Base-by-base conservation (phyloP, 2,113 vertebrate species). In the Microcebus ravelobensis region DNA sequence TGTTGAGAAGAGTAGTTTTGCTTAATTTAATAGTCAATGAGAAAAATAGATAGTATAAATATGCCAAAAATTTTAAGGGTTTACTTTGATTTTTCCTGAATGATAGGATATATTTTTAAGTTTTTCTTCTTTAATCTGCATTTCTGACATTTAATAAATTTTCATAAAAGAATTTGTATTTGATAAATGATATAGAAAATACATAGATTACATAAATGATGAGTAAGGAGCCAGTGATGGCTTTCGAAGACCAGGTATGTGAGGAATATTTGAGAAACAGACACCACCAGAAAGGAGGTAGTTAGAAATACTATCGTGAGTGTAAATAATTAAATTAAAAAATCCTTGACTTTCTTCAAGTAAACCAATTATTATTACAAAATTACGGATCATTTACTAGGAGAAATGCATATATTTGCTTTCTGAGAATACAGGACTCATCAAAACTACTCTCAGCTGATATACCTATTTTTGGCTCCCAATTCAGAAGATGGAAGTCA, bases 361-460 rank as follows among this genome's bases (percentile, higher is more conserved):
- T 23, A 82, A 95, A 95, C 2, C 84, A 90, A 61, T 67, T 52
- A 59, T 50, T 89, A 92, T 36, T 52, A 79, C 5, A 96, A 90
- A 96, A 65, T 68, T 9, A 94, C 70, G 36, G 27, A 61, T 79
- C 18, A 31, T 87, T 95, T 90, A 48, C 61, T 67, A 20, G 14
- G 13, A 88, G 42, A 86, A 89, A 82, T 73, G 15, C 7, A 80
- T 74, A 63, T 50, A 50, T 68, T 80, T 9, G 20, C 42, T 73
- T 73, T 15, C 65, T 50, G 61, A 90, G 90, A 83, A 79, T 31
- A 67, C 27, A 73, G 2, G 5, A 48, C 67, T 96, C 52, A 63
- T 73, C 90, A 90, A 76, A 95, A 63, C 45, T 82, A 45, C 10
- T 45, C 73, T n/a, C 15, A 79, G 36, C 68, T 86, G 42, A 74